A percentile compares a stretch with the other conserved stretches of the same genome.
Evolutionary conservation across 1,140 invertebrate genomes (phyloP).

Genomic region (Drosophila saltans): DNA sequence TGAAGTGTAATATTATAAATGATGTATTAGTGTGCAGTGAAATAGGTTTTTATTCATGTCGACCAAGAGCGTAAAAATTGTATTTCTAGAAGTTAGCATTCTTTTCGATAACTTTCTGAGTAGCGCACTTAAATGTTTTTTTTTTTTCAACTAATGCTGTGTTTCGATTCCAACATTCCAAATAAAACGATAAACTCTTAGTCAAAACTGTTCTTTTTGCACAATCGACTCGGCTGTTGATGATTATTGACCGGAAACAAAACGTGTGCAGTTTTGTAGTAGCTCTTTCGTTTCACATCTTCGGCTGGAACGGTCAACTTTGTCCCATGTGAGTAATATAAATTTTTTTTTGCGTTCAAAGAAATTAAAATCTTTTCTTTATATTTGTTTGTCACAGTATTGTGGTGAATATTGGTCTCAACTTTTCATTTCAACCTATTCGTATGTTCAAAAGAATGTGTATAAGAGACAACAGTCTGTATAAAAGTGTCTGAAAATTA

Average conservation of each 20-base stretch:
- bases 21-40: too few relatives aligned
- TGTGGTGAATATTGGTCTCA: neutral
- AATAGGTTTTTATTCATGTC: too few relatives aligned
- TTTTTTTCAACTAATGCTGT: neutral
- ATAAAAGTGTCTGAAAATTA: neutral
- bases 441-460: neutral
- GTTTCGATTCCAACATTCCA: neutral
- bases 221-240: neutral
- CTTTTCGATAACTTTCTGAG: neutral
- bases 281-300: slow-evolving; percentile 17
- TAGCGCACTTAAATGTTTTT: neutral
- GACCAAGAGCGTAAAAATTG: too few relatives aligned
- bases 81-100: too few relatives aligned
- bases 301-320: slow-evolving; percentile 15
- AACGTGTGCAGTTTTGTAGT: slow-evolving; percentile 16
- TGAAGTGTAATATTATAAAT: too few relatives aligned
- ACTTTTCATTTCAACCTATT: neutral
- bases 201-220: neutral
- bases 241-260: slow-evolving; percentile 19
- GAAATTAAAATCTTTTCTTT: neutral
- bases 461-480: neutral
- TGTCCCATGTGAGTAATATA: slow-evolving; percentile 11
- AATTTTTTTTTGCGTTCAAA: neutral
- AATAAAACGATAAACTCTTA: neutral
- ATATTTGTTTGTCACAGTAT: neutral